Evolutionary conservation across 2,113 vertebrate genomes (phyloP), one percentile per base, ranked within the genome.

Genomic region (Austrofundulus limnaeus): DNA sequence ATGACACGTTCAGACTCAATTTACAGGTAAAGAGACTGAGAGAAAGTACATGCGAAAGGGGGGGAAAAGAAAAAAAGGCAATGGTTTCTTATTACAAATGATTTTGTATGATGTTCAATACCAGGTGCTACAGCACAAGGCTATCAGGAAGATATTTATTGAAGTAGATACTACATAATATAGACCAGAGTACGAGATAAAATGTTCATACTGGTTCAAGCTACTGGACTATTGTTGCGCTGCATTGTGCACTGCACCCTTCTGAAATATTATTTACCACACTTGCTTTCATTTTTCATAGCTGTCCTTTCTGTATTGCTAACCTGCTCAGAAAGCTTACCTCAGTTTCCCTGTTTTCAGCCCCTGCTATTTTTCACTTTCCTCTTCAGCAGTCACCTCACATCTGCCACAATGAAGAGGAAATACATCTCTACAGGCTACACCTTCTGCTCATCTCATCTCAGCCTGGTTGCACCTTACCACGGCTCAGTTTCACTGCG

Each of bases 251-350:
- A 69, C 52, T 23, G 47, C 50, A 57, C 68, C 56, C 52, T 51
- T 61, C 17, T 76, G 78, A 79, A 80, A 86, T 69, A 87, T 77
- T 37, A 72, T 72, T 82, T 70, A 46, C 41, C 42, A 69, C n/a
- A 38, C 64, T 68, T 46, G 41, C 56, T 72, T 72, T 58, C 53
- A 77, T 84, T 84, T 85, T 52, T 69, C 71, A 69, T 47, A 61
- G 45, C 16, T 78, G 49, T 79, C 24, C 34, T 19, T 55, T 69
- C 61, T 24, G 54, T 54, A 70, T 55, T 61, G 61, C 57, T 54
- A 71, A 58, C 46, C 46, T 71, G 52, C 67, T 23, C 70, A 31
- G 56, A 14, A 56, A 64, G 60, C 79, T 73, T 71, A 52, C 39
- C 59, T 4, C 47, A 34, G 38, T 63, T 67, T 41, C 14, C 11